Evolutionary conservation across 2,113 vertebrate species (phyloP).

Genomic region (Thamnophis sirtalis): DNA sequence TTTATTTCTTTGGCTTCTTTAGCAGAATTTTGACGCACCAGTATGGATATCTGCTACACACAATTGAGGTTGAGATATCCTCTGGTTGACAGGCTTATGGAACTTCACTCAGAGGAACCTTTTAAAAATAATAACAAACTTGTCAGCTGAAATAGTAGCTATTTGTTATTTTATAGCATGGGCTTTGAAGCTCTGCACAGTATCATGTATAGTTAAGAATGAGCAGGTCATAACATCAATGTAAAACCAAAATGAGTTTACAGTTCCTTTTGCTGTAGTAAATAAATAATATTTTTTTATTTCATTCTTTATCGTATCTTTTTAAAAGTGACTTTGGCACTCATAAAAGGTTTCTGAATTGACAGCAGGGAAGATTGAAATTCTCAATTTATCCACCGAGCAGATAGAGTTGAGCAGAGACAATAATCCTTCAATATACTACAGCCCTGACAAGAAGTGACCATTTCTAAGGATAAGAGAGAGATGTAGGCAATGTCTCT

Average conservation of each 20-base stretch:
- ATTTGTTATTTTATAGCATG: slow-evolving; percentile 8
- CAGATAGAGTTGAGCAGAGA: slow-evolving; percentile 3
- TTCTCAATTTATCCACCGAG: slow-evolving; percentile 42
- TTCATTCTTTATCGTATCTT: not conserved
- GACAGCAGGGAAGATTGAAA: slow-evolving; percentile 48
- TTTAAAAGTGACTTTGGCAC: not conserved
- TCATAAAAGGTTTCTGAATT: slow-evolving; percentile 40
- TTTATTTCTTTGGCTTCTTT: not conserved
- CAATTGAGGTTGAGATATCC: not conserved
- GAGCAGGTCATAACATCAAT: slow-evolving; percentile 19
- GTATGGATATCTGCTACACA: not conserved
- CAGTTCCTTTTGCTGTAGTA: not conserved
- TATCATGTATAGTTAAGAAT: slow-evolving; percentile 1
- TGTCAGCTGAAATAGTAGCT: slow-evolving; percentile 8
- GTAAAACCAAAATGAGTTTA: slow-evolving; percentile 18
- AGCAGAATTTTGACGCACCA: not conserved
- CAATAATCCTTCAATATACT: slow-evolving; percentile 47
- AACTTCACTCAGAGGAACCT: not conserved
- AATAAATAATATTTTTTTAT: slow-evolving; percentile 5
- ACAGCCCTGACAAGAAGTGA: slow-evolving; percentile 37
- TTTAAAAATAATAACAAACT: not conserved
- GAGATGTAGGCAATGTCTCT: slow-evolving; percentile 30
- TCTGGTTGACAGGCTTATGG: not conserved
- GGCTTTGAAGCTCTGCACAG: slow-evolving; percentile 1
- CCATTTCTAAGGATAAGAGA: slow-evolving; percentile 18